Percentiles rank a stretch among this genome's conserved stretches.
Evolutionary conservation across 2,113 vertebrate genomes (phyloP).

Genomic region (Gnathochromis pfefferi): DNA sequence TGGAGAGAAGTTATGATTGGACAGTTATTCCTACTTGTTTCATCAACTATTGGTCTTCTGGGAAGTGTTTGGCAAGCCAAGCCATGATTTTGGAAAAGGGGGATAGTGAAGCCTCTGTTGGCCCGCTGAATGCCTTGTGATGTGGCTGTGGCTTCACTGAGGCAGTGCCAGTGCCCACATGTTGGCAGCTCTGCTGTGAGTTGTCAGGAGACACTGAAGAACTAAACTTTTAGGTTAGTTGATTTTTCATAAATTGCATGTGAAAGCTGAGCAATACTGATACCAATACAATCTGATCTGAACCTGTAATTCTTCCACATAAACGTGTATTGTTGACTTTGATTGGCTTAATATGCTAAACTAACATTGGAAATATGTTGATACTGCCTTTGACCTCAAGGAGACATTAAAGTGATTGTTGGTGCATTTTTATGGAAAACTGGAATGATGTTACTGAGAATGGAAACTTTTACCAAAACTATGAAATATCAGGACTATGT

Average conservation of each 20-base stretch:
- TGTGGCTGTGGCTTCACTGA: conserved; percentile 3
- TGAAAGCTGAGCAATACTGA: background rate
- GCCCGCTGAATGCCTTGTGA: background rate
- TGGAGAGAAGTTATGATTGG: background rate
- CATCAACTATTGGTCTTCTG: background rate
- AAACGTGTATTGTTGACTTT: too few species aligned
- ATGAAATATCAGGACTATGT: too few species aligned
- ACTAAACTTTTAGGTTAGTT: background rate
- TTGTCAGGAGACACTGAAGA: background rate
- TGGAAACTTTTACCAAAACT: too few species aligned
- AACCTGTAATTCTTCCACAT: too few species aligned
- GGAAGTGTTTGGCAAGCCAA: background rate
- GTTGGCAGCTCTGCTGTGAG: conserved; percentile 4
- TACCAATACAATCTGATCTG: too few species aligned
- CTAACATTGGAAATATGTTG: too few species aligned
- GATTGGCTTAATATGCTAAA: too few species aligned
- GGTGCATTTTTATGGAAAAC: too few species aligned
- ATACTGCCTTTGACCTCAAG: too few species aligned
- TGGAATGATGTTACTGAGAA: too few species aligned
- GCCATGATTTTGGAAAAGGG: background rate
- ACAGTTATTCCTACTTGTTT: background rate
- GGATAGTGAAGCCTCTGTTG: background rate
- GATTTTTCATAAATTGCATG: background rate
- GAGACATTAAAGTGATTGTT: too few species aligned
- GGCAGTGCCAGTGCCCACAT: conserved; percentile 9